Evolutionary conservation across 2,113 vertebrate species (phyloP), one percentile per base, ranked within the genome.

Genomic region (Semicossyphus pulcher): DNA sequence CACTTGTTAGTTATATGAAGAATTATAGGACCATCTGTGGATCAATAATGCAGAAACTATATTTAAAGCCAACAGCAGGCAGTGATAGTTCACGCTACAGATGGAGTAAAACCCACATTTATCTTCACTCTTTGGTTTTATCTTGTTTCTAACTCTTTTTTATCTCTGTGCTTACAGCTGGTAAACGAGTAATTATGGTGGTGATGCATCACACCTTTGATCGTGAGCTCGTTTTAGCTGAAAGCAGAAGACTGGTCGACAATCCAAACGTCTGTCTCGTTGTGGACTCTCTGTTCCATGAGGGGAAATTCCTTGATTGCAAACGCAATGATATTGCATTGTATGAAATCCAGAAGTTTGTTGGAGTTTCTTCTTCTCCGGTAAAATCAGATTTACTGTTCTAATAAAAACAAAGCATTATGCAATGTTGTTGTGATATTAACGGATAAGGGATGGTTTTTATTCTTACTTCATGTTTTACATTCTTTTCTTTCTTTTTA

Each of bases 191-290:
- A 0, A 20, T 86, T 8, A 62, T 88, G 58, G 80, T 84, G 70
- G 76, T 84, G 72, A 77, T 88, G 81, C 84, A 88, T 62, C 69
- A 82, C 69, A 86, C 69, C 36, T 72, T 72, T 7, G 0, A 51
- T 5, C 10, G 0, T 1, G 0, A 76, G 0, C 1, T 3, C 0
- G 2, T 45, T 12, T 0, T 81, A 1, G 20, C 36, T 16, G 15
- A 42, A 0, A 86, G 76, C 69, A 3, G 1, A 0, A 32, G 25
- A 34, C 59, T 9, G 6, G 71, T 86, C 59, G 0, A 7, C 0
- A 39, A 76, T 11, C 0, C 0, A 0, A 48, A 45, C 0, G 51
- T 86, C 16, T 0, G 1, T 3, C 75, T 87, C 21, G 72, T 78
- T 10, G 84, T 90, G 48, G 76, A 89, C 67, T 45, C 0, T 31